Base-by-base conservation (phyloP, 2,797 vertebrate species). In the Protonibea diacanthus region DNA sequence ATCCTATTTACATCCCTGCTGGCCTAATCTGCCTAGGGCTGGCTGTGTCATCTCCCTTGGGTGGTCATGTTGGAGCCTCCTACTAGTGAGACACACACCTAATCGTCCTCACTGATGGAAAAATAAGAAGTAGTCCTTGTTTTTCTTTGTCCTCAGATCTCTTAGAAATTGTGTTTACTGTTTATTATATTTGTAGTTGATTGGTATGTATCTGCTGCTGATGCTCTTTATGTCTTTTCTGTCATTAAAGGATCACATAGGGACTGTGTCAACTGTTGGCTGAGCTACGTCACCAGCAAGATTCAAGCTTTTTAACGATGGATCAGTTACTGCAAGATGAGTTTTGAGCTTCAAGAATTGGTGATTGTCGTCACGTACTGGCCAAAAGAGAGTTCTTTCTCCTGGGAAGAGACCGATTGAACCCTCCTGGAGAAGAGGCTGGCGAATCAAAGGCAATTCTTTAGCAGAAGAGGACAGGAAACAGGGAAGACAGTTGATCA, bases 1-100 rank as follows among this genome's bases (percentile, higher is more conserved):
- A 86, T 87, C 89, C 91, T 94, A 90, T 93, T 92, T 93, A 80
- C 81, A 90, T 93, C 92, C 76, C 82, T 25, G 62, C 71, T 69
- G 84, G 80, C 74, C 80, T 94, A 93, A 94, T 94, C 91, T 78
- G 79, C 83, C 86, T 67, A 29, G 72, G 84, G 62, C 86, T 81
- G 76, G 71, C 84, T 75, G 71, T 91, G 91, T 94, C 90, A 92
- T 91, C 78, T 89, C 83, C 75, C 82, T 56, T 62, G 74, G 83
- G 89, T 82, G 49, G 70, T 83, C 78, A 73, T 80, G 78, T 71
- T 58, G 72, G 73, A 89, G 79, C 64, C 75, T 80, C 75, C 64
- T 65, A 12, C 76, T 25, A 55, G 73, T 67, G 81, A 75, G 52
- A 69, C 79, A 82, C 64, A 71, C 74, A 71, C 83, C 62, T 91